These are phyloP conservation scores for Phortica magna DNA, from an alignment of 2,888 invertebrate genomes.

Conservation along the genomic window DNA sequence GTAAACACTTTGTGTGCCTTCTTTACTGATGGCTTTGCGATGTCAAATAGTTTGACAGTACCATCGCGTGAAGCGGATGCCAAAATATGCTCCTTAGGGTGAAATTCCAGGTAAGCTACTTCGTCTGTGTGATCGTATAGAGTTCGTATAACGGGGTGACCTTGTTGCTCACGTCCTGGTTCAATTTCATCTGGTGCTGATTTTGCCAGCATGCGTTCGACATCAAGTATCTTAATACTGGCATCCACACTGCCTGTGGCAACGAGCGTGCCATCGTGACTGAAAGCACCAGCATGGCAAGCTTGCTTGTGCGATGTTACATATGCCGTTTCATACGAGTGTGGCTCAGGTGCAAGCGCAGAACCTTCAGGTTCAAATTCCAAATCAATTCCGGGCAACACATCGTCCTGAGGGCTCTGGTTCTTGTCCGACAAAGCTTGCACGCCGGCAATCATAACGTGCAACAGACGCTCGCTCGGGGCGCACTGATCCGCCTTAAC, in stretches of 20 bases:
- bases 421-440: conserved; percentile 87
- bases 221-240: conserved; percentile 98
- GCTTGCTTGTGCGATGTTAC: conserved; percentile 98
- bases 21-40: conserved; percentile 98
- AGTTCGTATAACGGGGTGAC: conserved; percentile 98
- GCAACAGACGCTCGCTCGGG: conserved; percentile 94
- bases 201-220: conserved; percentile 99
- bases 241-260: conserved; percentile 99
- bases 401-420: conserved; percentile 78
- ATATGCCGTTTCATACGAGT: conserved; percentile 98
- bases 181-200: conserved; percentile 95
- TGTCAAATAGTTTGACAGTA: conserved; percentile 97
- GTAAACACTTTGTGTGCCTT: conserved; percentile 97
- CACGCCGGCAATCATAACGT: conserved; percentile 90
- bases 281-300: conserved; percentile 97
- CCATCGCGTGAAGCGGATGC: conserved; percentile 97
- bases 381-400: conserved; percentile 83
- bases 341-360: conserved; percentile 96
- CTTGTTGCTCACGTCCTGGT: conserved; percentile 90
- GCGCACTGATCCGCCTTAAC: conserved; percentile 97
- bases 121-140: conserved; percentile 97
- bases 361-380: conserved; percentile 98
- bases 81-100: conserved; percentile 95
- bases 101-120: conserved; percentile 97
- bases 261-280: conserved; percentile 94